Evolutionary conservation across 1,140 invertebrate genomes (phyloP).

Genomic region (Habropoda laboriosa): DNA sequence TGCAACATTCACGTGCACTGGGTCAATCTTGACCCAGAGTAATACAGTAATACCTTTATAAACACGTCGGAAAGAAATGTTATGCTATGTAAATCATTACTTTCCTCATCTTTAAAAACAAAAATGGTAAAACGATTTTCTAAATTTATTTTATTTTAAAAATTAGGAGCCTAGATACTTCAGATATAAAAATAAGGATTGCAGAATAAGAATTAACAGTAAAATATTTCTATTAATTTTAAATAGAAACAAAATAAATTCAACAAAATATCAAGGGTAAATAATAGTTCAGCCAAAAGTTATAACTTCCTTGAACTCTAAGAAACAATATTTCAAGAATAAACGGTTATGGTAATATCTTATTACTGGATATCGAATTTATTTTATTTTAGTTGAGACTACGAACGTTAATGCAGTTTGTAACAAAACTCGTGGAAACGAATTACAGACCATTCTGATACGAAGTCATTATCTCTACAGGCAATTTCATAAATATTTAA

Average conservation of each 20-base stretch:
- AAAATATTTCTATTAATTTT: background rate
- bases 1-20: too few species aligned
- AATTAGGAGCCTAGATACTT: background rate
- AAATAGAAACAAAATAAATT: background rate
- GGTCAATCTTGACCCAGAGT: too few species aligned
- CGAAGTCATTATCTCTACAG: too few species aligned
- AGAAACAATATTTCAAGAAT: constrained; percentile 7
- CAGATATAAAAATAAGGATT: too few species aligned
- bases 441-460: too few species aligned
- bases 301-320: constrained; percentile 4
- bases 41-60: too few species aligned
- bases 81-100: too few species aligned
- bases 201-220: background rate
- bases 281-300: background rate
- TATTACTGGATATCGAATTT: background rate
- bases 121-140: too few species aligned
- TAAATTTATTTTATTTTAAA: too few species aligned
- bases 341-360: background rate
- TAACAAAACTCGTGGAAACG: background rate
- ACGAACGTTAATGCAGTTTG: background rate
- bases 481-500: too few species aligned
- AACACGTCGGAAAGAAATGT: too few species aligned
- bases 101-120: too few species aligned
- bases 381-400: background rate
- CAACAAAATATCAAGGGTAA: background rate